Conservation (phyloP, 2,888 invertebrate genomes). For the Andrena hattorfiana region DNA sequence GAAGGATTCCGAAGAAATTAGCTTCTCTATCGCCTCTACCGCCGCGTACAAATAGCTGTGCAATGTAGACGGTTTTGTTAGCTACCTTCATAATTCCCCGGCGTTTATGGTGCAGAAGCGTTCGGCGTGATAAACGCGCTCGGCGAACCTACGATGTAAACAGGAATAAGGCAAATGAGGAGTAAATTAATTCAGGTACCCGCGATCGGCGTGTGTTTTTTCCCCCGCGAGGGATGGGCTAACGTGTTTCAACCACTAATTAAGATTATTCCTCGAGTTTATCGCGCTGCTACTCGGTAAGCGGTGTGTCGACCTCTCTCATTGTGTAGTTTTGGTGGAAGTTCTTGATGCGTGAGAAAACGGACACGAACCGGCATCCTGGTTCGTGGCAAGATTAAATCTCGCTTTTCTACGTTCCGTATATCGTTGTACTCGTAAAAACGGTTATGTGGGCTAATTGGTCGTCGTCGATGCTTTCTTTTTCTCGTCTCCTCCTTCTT, state of each 20-base stretch:
- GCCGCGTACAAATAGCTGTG: conserved; percentile 14
- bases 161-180: conserved; percentile 38
- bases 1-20: neutral
- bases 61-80: neutral
- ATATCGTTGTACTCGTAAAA: conserved; percentile 74
- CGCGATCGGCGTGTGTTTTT: conserved; percentile 40
- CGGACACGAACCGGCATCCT: conserved; percentile 71
- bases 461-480: conserved; percentile 65
- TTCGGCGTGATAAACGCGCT: conserved; percentile 24
- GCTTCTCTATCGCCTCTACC: neutral
- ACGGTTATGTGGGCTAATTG: conserved; percentile 80
- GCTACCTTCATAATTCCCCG: neutral
- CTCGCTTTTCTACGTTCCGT: conserved; percentile 71
- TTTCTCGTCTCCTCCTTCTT: conserved; percentile 54
- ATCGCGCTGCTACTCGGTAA: conserved; percentile 54
- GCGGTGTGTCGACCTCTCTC: conserved; percentile 51
- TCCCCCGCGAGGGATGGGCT: conserved; percentile 26
- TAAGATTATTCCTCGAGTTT: conserved; percentile 65
- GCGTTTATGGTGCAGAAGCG: conserved; percentile 5
- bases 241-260: conserved; percentile 64
- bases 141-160: conserved; percentile 40
- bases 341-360: conserved; percentile 76
- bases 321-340: conserved; percentile 63
- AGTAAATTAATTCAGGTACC: conserved; percentile 53
- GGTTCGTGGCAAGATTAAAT: conserved; percentile 75